Percentiles rank a stretch among this genome's conserved stretches.
Conservation (phyloP, 2,888 invertebrate genomes). For the Carpatolechia fugitivella region DNA sequence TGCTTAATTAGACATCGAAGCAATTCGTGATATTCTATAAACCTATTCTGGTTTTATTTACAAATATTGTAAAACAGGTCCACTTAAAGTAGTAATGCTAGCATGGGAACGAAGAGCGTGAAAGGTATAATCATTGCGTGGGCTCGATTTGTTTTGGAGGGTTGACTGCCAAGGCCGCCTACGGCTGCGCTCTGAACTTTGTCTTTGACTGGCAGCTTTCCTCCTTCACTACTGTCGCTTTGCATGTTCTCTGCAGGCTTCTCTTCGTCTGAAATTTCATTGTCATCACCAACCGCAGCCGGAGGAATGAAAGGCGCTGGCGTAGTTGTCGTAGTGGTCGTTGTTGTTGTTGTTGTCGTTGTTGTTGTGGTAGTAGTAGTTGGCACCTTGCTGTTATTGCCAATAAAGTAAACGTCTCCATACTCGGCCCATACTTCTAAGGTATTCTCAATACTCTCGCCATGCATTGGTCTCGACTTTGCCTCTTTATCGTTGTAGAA, state of each 20-base stretch:
- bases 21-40: conserved; percentile 49
- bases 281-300: conserved; percentile 52
- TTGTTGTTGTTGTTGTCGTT: conserved; percentile 81
- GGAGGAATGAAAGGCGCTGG: conserved; percentile 73
- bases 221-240: conserved; percentile 55
- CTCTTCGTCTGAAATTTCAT: conserved; percentile 58
- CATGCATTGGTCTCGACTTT: conserved; percentile 80
- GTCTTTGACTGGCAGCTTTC: conserved; percentile 56
- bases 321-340: conserved; percentile 79
- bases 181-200: conserved; percentile 58
- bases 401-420: conserved; percentile 87
- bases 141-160: conserved; percentile 42
- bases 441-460: conserved; percentile 82
- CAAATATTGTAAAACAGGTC: conserved; percentile 31
- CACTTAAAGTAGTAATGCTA: conserved; percentile 60
- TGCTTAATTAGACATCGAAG: conserved; percentile 56
- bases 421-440: conserved; percentile 86
- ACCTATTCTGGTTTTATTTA: conserved; percentile 53
- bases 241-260: conserved; percentile 48
- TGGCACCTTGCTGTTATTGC: conserved; percentile 87
- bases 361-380: conserved; percentile 83
- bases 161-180: conserved; percentile 61
- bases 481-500: conserved; percentile 82
- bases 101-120: conserved; percentile 49
- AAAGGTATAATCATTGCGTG: conserved; percentile 39